A percentile compares a stretch with the other conserved stretches of the same genome.
Evolutionary conservation across 2,797 vertebrate genomes (phyloP).

Genomic region (Thaleichthys pacificus): DNA sequence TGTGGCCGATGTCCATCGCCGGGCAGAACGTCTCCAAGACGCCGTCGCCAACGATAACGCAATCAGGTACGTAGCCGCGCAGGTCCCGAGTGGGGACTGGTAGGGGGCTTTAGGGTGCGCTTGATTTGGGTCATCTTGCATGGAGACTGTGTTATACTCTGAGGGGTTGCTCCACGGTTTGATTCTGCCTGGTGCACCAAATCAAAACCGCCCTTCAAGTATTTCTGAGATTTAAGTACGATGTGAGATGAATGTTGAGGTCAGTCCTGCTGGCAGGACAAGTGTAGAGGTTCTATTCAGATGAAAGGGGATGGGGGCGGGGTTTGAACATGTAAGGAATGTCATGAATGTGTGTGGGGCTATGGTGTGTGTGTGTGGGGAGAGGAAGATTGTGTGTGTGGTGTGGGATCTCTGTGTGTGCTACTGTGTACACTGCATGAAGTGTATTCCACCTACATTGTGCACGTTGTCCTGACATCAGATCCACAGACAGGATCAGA

Average conservation of each 20-base stretch:
- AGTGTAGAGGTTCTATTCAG: not conserved
- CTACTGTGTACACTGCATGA: not conserved
- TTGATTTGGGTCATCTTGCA: not conserved
- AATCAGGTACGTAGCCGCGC: conserved; percentile 80
- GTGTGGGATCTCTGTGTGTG: not conserved
- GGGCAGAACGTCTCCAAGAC: conserved; percentile 68
- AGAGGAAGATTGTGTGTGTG: not conserved
- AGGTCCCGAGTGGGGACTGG: not conserved
- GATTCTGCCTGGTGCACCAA: not conserved
- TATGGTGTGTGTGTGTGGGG: not conserved
- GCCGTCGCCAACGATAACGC: conserved; percentile 56
- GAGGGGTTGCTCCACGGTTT: not conserved
- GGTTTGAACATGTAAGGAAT: not conserved
- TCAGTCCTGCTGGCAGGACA: not conserved
- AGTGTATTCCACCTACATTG: not conserved
- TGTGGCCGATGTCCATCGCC: conserved; percentile 89
- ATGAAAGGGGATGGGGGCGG: no score
- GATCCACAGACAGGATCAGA: not conserved
- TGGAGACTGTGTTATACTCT: not conserved
- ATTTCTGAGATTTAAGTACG: not conserved
- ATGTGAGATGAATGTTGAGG: not conserved
- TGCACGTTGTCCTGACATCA: not conserved
- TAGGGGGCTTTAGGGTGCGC: not conserved
- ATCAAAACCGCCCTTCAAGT: not conserved
- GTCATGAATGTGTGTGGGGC: conserved; percentile 1